Evolutionary conservation across 2,888 invertebrate genomes (phyloP).

Genomic region (Lathronympha strigana): DNA sequence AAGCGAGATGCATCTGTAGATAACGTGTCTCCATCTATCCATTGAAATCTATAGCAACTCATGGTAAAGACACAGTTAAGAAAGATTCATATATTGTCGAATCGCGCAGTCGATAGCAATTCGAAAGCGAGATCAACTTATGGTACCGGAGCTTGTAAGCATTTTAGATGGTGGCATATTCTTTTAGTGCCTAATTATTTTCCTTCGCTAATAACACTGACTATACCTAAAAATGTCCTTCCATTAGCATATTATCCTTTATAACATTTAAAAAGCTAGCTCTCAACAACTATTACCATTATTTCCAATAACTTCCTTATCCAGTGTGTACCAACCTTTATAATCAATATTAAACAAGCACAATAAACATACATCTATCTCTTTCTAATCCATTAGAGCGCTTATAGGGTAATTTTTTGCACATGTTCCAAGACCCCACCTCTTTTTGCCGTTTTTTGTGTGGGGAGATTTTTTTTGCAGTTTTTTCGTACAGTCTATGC

Average conservation of each 20-base stretch:
- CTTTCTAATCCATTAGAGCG: conserved; percentile 46
- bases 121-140: too few species aligned
- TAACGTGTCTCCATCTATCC: too few species aligned
- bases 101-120: too few species aligned
- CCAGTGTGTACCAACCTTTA: conserved; percentile 45
- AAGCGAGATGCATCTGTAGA: too few species aligned
- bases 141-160: too few species aligned
- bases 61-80: too few species aligned
- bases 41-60: too few species aligned
- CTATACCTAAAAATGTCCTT: neutral
- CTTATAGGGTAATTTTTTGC: conserved; percentile 47
- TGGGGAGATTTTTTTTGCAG: conserved; percentile 47
- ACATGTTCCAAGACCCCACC: conserved; percentile 53
- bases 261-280: neutral
- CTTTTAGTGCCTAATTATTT: too few species aligned
- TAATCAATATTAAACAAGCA: conserved; percentile 17
- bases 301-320: conserved; percentile 10
- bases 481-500: conserved; percentile 50
- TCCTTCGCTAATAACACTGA: too few species aligned
- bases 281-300: neutral
- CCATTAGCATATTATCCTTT: neutral
- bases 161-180: too few species aligned
- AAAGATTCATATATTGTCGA: too few species aligned
- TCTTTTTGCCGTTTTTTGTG: conserved; percentile 52
- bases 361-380: conserved; percentile 47